Evolutionary conservation across 2,888 invertebrate species (phyloP).

Genomic region (Tiphia femorata): DNA sequence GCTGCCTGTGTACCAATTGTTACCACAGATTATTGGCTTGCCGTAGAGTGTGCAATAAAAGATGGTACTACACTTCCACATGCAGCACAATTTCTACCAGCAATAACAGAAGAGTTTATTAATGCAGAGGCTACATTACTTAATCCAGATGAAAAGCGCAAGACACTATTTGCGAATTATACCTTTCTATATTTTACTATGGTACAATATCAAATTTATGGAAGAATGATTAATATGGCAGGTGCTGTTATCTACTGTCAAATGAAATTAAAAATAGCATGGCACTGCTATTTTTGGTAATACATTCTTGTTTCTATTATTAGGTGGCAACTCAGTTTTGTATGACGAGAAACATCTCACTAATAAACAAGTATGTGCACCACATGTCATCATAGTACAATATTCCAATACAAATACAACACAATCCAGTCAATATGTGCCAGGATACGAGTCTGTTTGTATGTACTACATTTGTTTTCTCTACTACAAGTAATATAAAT

Average conservation of each 20-base stretch:
- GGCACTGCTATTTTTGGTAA: too few species aligned
- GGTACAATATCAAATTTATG: constrained; percentile 73
- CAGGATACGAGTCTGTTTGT: constrained; percentile 32
- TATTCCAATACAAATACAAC: constrained; percentile 23
- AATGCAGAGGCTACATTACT: constrained; percentile 75
- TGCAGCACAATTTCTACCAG: constrained; percentile 73
- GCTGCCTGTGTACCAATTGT: constrained; percentile 81
- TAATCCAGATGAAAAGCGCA: constrained; percentile 72
- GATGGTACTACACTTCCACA: constrained; percentile 71
- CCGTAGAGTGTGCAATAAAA: constrained; percentile 71
- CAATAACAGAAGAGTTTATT: constrained; percentile 74
- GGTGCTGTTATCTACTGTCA: too few species aligned
- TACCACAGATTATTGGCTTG: constrained; percentile 77
- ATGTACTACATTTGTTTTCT: constrained; percentile 17
- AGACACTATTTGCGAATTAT: constrained; percentile 76
- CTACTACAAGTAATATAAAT: background rate
- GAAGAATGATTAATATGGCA: constrained; percentile 72
- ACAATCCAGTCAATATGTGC: constrained; percentile 15
- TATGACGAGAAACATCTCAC: constrained; percentile 48
- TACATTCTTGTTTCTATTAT: constrained; percentile 44
- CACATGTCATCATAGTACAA: constrained; percentile 66
- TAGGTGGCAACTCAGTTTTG: constrained; percentile 71
- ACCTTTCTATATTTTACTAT: constrained; percentile 79
- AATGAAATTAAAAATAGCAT: background rate
- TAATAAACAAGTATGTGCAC: constrained; percentile 22